These are phyloP conservation scores for Chloroceryle aenea DNA, from an alignment of 2,113 vertebrate species.

Conservation along the genomic window DNA sequence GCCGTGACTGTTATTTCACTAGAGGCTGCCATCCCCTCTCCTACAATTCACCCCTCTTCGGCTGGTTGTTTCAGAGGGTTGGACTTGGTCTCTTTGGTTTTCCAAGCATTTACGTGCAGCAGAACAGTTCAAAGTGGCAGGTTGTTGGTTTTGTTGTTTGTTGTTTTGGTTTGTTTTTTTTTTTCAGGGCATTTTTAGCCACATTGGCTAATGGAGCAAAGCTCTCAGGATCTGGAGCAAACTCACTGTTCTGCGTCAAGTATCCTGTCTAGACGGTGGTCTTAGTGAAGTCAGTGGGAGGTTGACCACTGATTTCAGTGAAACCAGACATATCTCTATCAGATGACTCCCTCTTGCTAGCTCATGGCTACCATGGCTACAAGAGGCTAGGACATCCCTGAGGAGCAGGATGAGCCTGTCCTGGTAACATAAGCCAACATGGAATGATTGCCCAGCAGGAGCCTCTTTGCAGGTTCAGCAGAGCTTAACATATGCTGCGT, in stretches of 20 bases:
- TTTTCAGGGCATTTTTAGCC: slow-evolving; percentile 50
- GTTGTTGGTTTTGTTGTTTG: not conserved
- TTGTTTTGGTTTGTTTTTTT: not conserved
- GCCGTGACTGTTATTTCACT: slow-evolving; percentile 26
- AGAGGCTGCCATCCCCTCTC: slow-evolving; percentile 32
- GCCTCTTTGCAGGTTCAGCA: not conserved
- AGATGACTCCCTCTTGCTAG: slow-evolving; percentile 15
- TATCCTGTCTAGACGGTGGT: slow-evolving; percentile 45
- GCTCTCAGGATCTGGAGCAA: slow-evolving; percentile 6
- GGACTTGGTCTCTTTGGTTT: not conserved
- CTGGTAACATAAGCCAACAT: not conserved
- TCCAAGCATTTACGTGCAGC: not conserved
- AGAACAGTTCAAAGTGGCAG: slow-evolving; percentile 59
- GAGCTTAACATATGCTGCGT: not conserved
- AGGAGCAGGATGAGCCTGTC: slow-evolving; percentile 8
- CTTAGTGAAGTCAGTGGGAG: slow-evolving; percentile 38
- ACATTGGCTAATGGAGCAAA: slow-evolving; percentile 67
- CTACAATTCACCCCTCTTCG: not conserved
- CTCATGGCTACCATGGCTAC: not conserved
- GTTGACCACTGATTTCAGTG: slow-evolving; percentile 48
- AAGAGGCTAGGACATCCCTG: not conserved
- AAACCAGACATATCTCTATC: slow-evolving; percentile 58
- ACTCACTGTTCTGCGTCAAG: not conserved
- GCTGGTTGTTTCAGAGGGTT: slow-evolving; percentile 12
- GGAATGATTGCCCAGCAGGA: slow-evolving; percentile 5